Percentiles rank a stretch among this genome's conserved stretches.
Evolutionary conservation across 2,113 vertebrate species (phyloP).

Genomic region (Cichladusa arquata): DNA sequence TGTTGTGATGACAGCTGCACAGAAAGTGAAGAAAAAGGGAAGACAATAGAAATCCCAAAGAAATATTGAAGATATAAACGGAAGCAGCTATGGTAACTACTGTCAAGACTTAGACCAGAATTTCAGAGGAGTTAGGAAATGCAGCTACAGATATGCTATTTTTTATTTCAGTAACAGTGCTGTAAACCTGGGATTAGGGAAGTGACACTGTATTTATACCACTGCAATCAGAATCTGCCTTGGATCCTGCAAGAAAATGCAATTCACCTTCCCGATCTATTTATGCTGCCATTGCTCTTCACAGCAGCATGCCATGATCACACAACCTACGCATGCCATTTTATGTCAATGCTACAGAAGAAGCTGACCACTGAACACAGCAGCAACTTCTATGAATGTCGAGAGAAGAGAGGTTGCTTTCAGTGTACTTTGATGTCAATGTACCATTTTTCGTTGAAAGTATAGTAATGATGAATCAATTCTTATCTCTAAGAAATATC

Average conservation of each 20-base stretch:
- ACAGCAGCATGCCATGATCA: background rate
- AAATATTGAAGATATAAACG: constrained; percentile 14
- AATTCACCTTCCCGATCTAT: background rate
- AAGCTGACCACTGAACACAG: background rate
- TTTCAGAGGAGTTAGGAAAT: background rate
- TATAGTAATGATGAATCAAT: background rate
- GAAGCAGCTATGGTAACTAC: background rate
- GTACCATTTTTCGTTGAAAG: background rate
- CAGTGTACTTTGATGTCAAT: background rate
- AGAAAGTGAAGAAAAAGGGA: constrained; percentile 31
- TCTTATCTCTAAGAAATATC: background rate
- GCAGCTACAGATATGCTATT: background rate
- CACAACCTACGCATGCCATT: background rate
- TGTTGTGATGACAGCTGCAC: constrained; percentile 49
- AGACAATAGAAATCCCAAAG: constrained; percentile 5
- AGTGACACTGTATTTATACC: background rate
- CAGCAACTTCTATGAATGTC: fast-evolving
- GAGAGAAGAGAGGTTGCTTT: background rate
- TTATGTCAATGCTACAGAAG: background rate
- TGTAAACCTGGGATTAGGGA: background rate
- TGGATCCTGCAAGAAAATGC: background rate
- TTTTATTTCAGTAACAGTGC: background rate
- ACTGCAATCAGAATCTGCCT: background rate
- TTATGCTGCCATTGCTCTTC: background rate
- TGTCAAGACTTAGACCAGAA: background rate